Percentiles rank a stretch among this genome's conserved stretches.
Conservation (phyloP, 2,797 vertebrate species). For the Fistularia commersonii region DNA sequence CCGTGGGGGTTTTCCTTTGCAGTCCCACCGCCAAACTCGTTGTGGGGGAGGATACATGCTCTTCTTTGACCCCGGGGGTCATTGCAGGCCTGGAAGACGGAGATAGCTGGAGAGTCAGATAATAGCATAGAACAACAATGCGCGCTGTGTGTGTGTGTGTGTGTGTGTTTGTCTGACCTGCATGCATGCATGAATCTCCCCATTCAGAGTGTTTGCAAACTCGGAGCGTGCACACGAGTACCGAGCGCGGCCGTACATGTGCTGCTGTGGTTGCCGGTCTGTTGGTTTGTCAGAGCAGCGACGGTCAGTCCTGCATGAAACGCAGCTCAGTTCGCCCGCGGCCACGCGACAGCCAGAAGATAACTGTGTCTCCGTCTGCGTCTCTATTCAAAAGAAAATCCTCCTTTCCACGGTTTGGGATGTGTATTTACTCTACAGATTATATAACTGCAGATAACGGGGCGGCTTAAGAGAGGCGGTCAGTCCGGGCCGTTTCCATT, state of each 20-base stretch:
- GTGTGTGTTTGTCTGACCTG: constrained; percentile 9
- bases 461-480: constrained; percentile 30
- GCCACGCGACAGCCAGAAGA: constrained; percentile 42
- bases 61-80: constrained; percentile 59
- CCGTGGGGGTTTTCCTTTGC: constrained; percentile 30
- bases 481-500: constrained; percentile 34
- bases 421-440: constrained; percentile 60
- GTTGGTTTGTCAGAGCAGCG: constrained; percentile 19
- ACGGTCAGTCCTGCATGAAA: constrained; percentile 47
- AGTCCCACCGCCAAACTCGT: constrained; percentile 51
- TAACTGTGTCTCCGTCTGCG: constrained; percentile 62
- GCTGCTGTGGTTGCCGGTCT: constrained; percentile 31
- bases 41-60: constrained; percentile 35
- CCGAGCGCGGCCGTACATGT: constrained; percentile 24
- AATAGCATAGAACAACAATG: constrained; percentile 49
- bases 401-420: constrained; percentile 45
- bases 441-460: constrained; percentile 62
- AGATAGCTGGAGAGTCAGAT: constrained; percentile 61
- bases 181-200: constrained; percentile 39
- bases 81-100: constrained; percentile 63
- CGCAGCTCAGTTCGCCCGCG: constrained; percentile 29
- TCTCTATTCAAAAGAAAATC: constrained; percentile 38
- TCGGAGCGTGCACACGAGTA: constrained; percentile 12
- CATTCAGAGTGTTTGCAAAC: constrained; percentile 43
- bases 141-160: constrained; percentile 24